A percentile compares a stretch with the other conserved stretches of the same genome.
Evolutionary conservation across 2,797 vertebrate species (phyloP).

Genomic region (Sebastes trivittatus): DNA sequence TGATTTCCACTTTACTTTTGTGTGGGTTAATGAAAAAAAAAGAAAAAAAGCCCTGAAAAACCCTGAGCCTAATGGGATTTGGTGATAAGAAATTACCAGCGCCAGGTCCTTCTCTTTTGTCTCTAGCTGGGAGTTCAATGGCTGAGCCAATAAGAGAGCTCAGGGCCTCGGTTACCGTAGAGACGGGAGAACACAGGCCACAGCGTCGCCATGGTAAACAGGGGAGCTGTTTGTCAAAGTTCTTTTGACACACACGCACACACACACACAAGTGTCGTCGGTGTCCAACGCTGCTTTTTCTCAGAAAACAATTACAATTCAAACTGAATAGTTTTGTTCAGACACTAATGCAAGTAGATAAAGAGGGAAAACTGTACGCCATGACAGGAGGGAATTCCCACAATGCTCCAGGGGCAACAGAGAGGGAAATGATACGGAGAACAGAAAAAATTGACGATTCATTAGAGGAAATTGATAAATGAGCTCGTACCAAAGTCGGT

Average conservation of each 20-base stretch:
- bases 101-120: slow-evolving; percentile 90
- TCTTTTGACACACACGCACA: slow-evolving; percentile 82
- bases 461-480: neutral
- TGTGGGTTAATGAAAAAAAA: slow-evolving; percentile 76
- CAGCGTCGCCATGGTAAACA: slow-evolving; percentile 93
- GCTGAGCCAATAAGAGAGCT: slow-evolving; percentile 88
- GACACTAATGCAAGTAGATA: neutral
- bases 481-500: neutral
- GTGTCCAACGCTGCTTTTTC: neutral
- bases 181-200: slow-evolving; percentile 92
- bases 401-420: neutral
- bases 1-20: slow-evolving; percentile 84
- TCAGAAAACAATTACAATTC: slow-evolving; percentile 20
- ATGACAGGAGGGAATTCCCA: neutral
- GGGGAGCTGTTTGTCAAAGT: slow-evolving; percentile 89
- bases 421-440: neutral
- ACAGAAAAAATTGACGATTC: neutral
- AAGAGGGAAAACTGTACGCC: neutral
- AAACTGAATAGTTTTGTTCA: slow-evolving; percentile 7
- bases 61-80: slow-evolving; percentile 85
- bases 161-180: slow-evolving; percentile 92
- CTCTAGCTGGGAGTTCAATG: slow-evolving; percentile 91
- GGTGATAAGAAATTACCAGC: slow-evolving; percentile 88
- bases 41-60: slow-evolving; percentile 51
- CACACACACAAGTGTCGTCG: neutral